These are phyloP conservation scores for Arenicola marina DNA, from an alignment of 2,888 invertebrate genomes.

Conservation along the genomic window DNA sequence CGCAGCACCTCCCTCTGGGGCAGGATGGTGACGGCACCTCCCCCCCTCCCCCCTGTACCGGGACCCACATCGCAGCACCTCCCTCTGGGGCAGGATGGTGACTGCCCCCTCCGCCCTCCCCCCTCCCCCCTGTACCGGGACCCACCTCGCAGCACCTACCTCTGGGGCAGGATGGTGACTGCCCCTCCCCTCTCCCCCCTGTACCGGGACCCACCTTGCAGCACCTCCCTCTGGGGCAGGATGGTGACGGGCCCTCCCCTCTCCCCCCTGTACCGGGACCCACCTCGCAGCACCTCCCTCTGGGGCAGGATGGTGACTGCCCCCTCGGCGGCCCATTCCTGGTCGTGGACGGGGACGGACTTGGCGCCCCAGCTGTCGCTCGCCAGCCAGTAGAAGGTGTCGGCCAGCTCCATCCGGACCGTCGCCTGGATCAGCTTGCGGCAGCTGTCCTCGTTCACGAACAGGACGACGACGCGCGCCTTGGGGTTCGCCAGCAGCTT, in stretches of 20 bases:
- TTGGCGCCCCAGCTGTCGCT: conserved; percentile 61
- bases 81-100: no score
- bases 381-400: conserved; percentile 49
- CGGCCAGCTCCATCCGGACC: conserved; percentile 7
- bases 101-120: conserved; percentile 53
- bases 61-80: no score
- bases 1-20: conserved; percentile 50
- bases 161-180: no score
- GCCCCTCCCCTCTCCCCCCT: no score
- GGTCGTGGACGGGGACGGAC: conserved; percentile 52
- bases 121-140: conserved; percentile 55
- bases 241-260: no score
- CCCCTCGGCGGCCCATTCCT: conserved; percentile 56
- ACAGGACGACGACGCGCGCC: conserved; percentile 72
- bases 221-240: no score
- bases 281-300: conserved; percentile 48
- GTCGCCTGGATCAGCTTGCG: conserved; percentile 25
- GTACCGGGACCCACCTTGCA: no score
- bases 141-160: conserved; percentile 59
- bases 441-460: conserved; percentile 75
- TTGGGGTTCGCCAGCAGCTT: conserved; percentile 67
- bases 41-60: no score
- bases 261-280: no score
- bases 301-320: conserved; percentile 58
- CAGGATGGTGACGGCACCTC: no score